Conservation (phyloP, 37 sponge, comb jelly and placozoan genomes). For the Eunapius fragilis region DNA sequence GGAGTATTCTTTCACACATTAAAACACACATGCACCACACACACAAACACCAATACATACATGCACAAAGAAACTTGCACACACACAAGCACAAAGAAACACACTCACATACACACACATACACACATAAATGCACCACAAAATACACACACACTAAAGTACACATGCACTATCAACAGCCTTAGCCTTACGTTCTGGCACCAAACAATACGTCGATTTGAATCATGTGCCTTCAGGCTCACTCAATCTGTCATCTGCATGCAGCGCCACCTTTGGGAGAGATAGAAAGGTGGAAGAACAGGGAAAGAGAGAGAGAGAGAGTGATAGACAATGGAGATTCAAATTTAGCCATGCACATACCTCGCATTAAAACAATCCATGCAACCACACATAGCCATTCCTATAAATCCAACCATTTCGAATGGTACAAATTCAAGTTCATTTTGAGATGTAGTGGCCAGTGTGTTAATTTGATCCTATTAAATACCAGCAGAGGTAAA, state of each 20-base stretch:
- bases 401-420: no score
- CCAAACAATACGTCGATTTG: neutral
- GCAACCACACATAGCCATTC: no score
- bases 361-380: no score
- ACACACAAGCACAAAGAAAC: neutral
- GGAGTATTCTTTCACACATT: neutral
- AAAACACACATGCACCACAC: neutral
- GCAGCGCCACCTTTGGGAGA: neutral
- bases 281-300: neutral
- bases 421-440: no score
- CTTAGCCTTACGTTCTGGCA: neutral
- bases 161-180: neutral
- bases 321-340: neutral
- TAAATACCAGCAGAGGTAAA: no score
- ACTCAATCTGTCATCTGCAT: neutral
- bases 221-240: neutral
- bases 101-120: neutral
- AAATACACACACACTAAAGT: neutral
- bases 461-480: no score
- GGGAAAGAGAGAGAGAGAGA: neutral
- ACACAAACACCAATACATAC: neutral
- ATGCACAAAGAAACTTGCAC: neutral
- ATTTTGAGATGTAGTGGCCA: no score
- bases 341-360: neutral
- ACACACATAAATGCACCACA: neutral